Evolutionary conservation across 2,113 vertebrate genomes (phyloP).

Genomic region (Athene noctua): DNA sequence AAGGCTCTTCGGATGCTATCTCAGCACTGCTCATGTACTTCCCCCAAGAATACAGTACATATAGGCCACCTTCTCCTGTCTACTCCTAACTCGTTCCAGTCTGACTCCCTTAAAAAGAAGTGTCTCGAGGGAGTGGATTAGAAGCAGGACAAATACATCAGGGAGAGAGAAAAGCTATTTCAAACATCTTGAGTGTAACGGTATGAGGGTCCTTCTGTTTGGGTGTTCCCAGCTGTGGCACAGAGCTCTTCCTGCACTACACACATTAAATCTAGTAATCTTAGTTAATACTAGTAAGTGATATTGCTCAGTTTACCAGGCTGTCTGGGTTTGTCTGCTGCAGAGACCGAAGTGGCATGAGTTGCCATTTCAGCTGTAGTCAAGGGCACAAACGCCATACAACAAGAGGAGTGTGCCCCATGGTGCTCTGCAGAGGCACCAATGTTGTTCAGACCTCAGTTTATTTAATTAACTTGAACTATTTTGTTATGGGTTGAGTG

Average conservation of each 20-base stretch:
- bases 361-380: not conserved
- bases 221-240: not conserved
- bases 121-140: not conserved
- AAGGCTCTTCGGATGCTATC: not conserved
- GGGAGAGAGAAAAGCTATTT: not conserved
- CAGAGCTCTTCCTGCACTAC: not conserved
- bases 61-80: not conserved
- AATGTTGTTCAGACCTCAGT: not conserved
- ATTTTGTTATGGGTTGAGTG: not conserved
- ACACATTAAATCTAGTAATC: no score
- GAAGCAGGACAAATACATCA: not conserved
- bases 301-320: not conserved
- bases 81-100: not conserved
- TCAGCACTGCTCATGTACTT: not conserved
- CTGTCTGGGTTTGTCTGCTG: not conserved
- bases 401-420: rapidly evolving
- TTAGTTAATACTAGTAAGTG: no score
- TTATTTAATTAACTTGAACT: not conserved
- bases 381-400: no score
- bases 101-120: not conserved
- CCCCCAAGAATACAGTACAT: not conserved
- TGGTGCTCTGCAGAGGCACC: not conserved
- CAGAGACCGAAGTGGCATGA: rapidly evolving
- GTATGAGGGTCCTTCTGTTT: not conserved
- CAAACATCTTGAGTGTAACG: not conserved